Conservation (phyloP, 2,888 invertebrate genomes). For the Melinaea marsaeus region DNA sequence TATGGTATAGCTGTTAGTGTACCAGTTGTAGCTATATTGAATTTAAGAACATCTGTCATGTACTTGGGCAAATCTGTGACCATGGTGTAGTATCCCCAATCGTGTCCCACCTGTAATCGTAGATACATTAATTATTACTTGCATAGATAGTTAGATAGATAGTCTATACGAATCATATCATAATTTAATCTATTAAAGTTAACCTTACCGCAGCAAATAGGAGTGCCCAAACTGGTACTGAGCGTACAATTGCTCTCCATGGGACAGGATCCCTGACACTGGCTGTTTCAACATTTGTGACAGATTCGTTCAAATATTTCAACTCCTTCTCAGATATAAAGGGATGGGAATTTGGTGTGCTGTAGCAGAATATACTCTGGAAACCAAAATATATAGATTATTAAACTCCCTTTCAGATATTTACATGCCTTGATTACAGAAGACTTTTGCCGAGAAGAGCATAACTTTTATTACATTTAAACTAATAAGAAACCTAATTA, state of each 20-base stretch:
- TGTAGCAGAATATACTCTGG: conserved; percentile 72
- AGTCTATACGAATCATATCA: no score
- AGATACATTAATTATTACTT: not conserved
- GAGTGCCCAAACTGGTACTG: conserved; percentile 84
- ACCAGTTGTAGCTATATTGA: conserved; percentile 81
- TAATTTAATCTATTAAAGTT: no score
- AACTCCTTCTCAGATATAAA: conserved; percentile 77
- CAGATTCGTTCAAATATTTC: conserved; percentile 77
- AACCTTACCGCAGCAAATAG: conserved; percentile 81
- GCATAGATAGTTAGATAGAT: no score
- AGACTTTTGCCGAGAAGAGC: no score
- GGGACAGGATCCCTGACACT: conserved; percentile 80
- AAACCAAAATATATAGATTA: conserved; percentile 32
- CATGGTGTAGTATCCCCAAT: conserved; percentile 86
- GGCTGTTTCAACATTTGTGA: conserved; percentile 74
- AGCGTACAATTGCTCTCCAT: conserved; percentile 83
- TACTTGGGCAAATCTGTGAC: conserved; percentile 84
- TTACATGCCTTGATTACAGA: no score
- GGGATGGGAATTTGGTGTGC: conserved; percentile 74
- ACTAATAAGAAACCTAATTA: not conserved
- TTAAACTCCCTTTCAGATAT: no score
- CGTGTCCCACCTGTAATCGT: conserved; percentile 63
- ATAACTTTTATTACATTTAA: no score
- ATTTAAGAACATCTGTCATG: conserved; percentile 82
- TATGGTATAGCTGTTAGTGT: conserved; percentile 82